These are phyloP conservation scores for Scytalopus superciliaris DNA, from an alignment of 2,113 vertebrate species.

Conservation along the genomic window DNA sequence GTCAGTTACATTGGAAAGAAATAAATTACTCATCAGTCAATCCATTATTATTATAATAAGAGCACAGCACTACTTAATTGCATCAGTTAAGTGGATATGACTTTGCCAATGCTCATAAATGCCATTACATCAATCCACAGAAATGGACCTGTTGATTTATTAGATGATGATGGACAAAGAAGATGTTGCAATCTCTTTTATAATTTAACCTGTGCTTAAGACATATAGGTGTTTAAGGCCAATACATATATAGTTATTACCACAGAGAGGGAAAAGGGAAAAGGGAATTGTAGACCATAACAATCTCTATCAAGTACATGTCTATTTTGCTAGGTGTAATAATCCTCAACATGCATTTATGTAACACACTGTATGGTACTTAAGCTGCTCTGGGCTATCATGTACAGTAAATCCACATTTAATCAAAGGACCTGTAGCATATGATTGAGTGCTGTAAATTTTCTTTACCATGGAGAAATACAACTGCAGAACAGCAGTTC, in stretches of 20 bases:
- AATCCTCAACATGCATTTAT: constrained; percentile 10
- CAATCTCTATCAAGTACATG: neutral
- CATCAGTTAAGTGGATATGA: constrained; percentile 76
- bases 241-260: neutral
- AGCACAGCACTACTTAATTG: constrained; percentile 70
- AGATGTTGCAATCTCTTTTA: constrained; percentile 53
- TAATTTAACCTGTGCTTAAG: constrained; percentile 56
- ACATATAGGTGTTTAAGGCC: constrained; percentile 26
- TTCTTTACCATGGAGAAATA: neutral
- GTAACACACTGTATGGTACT: constrained; percentile 29
- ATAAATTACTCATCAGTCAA: constrained; percentile 71
- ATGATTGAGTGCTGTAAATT: constrained; percentile 22
- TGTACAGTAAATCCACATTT: constrained; percentile 34
- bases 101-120: constrained; percentile 70
- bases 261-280: constrained; percentile 33
- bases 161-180: constrained; percentile 59
- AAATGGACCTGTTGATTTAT: constrained; percentile 69
- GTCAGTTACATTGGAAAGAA: constrained; percentile 69
- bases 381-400: constrained; percentile 52
- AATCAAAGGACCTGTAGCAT: neutral
- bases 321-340: neutral
- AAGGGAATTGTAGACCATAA: constrained; percentile 55
- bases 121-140: constrained; percentile 62
- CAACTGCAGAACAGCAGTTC: neutral
- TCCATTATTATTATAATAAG: constrained; percentile 69